Base-by-base conservation (phyloP, 2,888 invertebrate genomes). In the Himalopsyche anomala region DNA sequence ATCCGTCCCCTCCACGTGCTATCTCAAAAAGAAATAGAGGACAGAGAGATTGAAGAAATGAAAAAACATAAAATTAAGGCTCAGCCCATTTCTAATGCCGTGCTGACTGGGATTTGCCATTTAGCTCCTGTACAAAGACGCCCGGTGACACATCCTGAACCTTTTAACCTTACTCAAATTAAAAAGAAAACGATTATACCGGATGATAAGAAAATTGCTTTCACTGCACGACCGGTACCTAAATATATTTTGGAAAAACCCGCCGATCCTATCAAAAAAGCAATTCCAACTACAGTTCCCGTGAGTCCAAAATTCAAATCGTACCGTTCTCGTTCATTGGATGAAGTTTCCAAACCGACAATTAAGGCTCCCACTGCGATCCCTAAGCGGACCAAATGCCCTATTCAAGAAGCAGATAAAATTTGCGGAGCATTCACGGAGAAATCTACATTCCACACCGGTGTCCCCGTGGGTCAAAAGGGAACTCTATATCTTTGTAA, bases 31-130 rank as follows among this genome's bases (percentile, higher is more conserved):
- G 94, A 96, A 89, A 91, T 92, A 82, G 96, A 96, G 90, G 92
- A 94, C 87, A 89, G 93, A 89, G 95, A 95, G 90, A 87, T 95
- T 0, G 94, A 95, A 90, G 95, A 96, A 90, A 93, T 95, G 12
- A 94, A 93, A 89, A 95, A 94, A 92, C 94, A 94, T 90, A 94
- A 95, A 90, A 94, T 96, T 45, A 96, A 95, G 91, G 95, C 96
- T 0, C 92, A 94, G 85, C 95, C 96, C 4, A 91, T 96, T 81
- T 95, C 94, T 83, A 93, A 93, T 89, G 94, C 93, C 87, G 93
- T 95, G 4, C 91, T 95, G 55, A 92, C 93, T 87, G 94, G 93
- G 2, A 90, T 92, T 4, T 84, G 89, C 17, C 92, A 92, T 86
- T 91, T 93, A n/a, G 93, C 93, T 5, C 92, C 93, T 81, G 91